These are phyloP conservation scores for Pangasius mekongensis DNA, from an alignment of 2,797 vertebrate species.

Conservation along the genomic window DNA sequence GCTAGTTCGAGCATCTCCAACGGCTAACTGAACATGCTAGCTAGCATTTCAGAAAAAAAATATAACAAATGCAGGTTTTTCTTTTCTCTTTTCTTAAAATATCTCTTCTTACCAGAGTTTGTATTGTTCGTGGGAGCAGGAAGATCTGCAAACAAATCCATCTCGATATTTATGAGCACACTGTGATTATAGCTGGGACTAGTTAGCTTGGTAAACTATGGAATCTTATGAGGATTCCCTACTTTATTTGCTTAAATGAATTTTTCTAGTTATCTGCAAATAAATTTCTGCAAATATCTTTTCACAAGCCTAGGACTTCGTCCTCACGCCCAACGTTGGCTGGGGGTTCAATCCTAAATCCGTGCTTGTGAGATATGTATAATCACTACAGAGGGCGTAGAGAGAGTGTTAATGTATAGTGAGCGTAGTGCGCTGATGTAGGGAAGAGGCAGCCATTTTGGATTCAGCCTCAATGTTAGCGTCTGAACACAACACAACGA, in stretches of 20 bases:
- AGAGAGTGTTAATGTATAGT: background rate
- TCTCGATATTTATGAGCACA: constrained; percentile 1
- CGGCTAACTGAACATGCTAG: too few relatives aligned
- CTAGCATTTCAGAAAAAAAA: background rate
- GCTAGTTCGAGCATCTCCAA: too few relatives aligned
- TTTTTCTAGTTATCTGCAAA: background rate
- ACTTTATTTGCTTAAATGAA: background rate
- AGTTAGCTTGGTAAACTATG: too few relatives aligned
- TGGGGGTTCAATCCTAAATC: background rate
- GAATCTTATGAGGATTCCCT: background rate
- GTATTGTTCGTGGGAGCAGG: constrained; percentile 33
- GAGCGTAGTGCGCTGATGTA: too few relatives aligned
- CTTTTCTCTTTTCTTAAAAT: too few relatives aligned
- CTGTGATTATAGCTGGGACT: too few relatives aligned
- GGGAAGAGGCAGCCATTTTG: background rate
- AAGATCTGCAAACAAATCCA: constrained; percentile 58
- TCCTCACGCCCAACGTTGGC: too few relatives aligned
- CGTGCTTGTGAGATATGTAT: too few relatives aligned
- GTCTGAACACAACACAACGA: background rate
- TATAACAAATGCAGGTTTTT: background rate
- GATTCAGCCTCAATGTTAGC: background rate
- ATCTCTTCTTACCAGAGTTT: background rate
- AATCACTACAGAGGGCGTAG: background rate
- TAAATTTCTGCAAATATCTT: background rate
- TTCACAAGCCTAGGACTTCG: background rate